Conservation (phyloP, 2,797 vertebrate species). For the Thaleichthys pacificus region DNA sequence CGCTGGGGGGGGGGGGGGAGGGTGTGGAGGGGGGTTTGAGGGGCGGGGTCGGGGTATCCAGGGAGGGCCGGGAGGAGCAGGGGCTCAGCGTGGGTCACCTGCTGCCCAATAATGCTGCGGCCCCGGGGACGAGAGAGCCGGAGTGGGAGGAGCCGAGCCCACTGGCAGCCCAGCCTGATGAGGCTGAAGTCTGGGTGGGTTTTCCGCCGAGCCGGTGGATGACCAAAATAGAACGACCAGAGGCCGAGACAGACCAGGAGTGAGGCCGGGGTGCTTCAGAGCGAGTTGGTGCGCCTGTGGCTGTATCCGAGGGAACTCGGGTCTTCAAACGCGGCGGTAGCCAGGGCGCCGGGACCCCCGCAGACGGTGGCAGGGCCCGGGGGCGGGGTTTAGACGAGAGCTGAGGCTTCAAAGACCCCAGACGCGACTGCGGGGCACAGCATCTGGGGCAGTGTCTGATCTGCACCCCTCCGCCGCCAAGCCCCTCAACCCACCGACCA, state of each 20-base stretch:
- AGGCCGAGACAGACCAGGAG: conserved; percentile 42
- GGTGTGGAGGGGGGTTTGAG: conserved; percentile 24
- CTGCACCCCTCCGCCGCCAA: conserved; percentile 77
- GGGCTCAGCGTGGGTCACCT: conserved; percentile 39
- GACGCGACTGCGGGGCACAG: conserved; percentile 86
- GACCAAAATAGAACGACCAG: conserved; percentile 49
- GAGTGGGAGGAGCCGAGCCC: conserved; percentile 27
- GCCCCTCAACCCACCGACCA: conserved; percentile 74
- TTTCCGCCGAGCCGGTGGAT: conserved; percentile 4
- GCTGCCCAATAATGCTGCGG: conserved; percentile 47
- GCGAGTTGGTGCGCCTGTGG: conserved; percentile 70
- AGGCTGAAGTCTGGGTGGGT: conserved; percentile 36
- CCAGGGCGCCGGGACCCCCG: conserved; percentile 81
- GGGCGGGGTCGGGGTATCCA: conserved; percentile 44
- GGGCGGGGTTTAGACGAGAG: conserved; percentile 77
- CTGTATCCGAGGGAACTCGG: conserved; percentile 77
- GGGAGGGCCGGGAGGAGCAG: conserved; percentile 27
- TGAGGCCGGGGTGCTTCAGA: conserved; percentile 24
- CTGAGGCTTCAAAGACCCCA: conserved; percentile 86
- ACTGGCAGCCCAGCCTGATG: conserved; percentile 29
- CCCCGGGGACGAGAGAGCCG: conserved; percentile 20
- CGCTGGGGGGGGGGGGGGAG: conserved; percentile 35
- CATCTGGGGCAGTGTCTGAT: conserved; percentile 87
- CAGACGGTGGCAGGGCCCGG: conserved; percentile 84
- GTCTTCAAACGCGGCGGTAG: conserved; percentile 85